Evolutionary conservation across 2,113 vertebrate genomes (phyloP).

Genomic region (Phocoena phocoena): DNA sequence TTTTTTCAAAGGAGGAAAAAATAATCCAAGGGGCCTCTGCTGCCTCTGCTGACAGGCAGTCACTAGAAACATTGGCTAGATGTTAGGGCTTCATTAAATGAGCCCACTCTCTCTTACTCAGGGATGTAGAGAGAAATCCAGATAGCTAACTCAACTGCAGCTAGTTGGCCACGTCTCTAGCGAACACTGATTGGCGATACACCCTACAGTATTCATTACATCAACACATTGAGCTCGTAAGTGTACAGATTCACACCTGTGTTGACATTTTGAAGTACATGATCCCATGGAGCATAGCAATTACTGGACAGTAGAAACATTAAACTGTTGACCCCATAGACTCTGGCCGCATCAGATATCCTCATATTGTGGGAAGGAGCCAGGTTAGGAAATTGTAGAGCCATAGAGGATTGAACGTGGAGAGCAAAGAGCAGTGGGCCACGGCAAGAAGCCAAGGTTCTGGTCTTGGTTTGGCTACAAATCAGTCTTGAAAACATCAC

Average conservation of each 20-base stretch:
- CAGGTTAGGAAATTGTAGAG: background rate
- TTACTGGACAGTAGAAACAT: background rate
- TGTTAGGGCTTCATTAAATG: background rate
- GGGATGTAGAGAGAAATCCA: background rate
- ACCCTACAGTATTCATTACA: background rate
- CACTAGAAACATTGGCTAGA: background rate
- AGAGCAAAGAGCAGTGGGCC: background rate
- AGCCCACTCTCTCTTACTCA: background rate
- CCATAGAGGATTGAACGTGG: background rate
- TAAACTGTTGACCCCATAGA: background rate
- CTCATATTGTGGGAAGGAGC: background rate
- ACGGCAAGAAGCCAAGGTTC: background rate
- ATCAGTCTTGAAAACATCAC: background rate
- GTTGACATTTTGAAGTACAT: background rate
- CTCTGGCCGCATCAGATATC: background rate
- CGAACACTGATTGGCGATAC: background rate
- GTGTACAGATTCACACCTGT: background rate
- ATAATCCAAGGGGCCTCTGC: background rate
- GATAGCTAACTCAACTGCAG: background rate
- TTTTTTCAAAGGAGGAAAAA: background rate
- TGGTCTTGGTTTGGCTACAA: slow-evolving; percentile 32
- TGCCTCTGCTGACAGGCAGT: background rate
- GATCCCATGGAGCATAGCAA: background rate
- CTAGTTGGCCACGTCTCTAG: background rate
- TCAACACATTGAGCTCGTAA: background rate